Evolutionary conservation across 2,113 vertebrate species (phyloP), one percentile per base, ranked within the genome.

Genomic region (Serinus canaria): DNA sequence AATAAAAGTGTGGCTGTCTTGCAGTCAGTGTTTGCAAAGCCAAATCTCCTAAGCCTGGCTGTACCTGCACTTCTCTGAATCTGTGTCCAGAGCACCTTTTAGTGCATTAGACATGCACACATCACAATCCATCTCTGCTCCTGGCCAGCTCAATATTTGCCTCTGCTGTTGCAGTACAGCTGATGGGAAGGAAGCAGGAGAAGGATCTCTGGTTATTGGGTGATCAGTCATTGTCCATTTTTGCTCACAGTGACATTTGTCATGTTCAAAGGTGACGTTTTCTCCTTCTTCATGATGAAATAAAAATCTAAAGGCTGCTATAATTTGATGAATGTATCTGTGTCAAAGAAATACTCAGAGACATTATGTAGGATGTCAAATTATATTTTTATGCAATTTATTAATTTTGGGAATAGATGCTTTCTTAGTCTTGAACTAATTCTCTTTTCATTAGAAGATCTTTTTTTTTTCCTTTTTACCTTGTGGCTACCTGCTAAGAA

Each of bases 141-240:
- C 63, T 50, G 58, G 56, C 11, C 33, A 55, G 15, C 63, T 87
- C 58, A 80, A 5, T 68, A 35, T 21, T 55, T 68, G 35, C 63
- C 66, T 60, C 41, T 53, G 39, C 52, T 92, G n/a, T 33, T 76
- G 62, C 49, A 20, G 41, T 68, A 6, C 31, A 35, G 56, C 31
- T 49, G 58, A 58, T 87, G 41, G 37, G 41, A 87, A 73, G 5
- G 22, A 79, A 73, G 66, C 20, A 62, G 59, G 76, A 82, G 80
- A 89, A 72, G 69, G 21, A 18, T 72, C 14, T 78, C n/a, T 76
- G n/a, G 18, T 73, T 92, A 49, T 50, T 73, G 70, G 70, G 46
- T n/a, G 56, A 95, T 95, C 93, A 20, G 50, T 95, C 93, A 67
- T 55, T 82, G 94, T 91, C 87, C 66, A 5, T 84, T 96, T 95